Percentiles rank a stretch among this genome's conserved stretches.
Conservation (phyloP, 2,888 invertebrate genomes). For the Zygothrica quintamaculata region DNA sequence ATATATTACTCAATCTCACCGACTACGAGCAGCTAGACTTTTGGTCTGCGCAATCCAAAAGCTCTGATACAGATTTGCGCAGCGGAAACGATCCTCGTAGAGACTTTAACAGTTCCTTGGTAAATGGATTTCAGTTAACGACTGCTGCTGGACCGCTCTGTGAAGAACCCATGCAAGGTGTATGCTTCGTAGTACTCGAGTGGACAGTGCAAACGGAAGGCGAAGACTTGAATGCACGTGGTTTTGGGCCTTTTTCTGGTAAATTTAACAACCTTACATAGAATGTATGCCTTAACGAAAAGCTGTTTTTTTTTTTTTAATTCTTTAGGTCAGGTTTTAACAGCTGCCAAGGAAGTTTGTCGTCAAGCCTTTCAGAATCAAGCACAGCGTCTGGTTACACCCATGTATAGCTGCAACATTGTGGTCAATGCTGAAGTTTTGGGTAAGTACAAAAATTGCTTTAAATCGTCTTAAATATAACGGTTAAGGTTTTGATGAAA, state of each 20-base stretch:
- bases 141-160: constrained; percentile 96
- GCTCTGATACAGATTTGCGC: constrained; percentile 71
- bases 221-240: constrained; percentile 82
- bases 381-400: constrained; percentile 95
- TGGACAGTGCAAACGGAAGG: constrained; percentile 88
- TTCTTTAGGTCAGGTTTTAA: constrained; percentile 92
- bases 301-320: too few species aligned
- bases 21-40: constrained; percentile 87
- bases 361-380: constrained; percentile 94
- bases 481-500: not conserved
- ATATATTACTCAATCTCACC: constrained; percentile 93
- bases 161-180: constrained; percentile 98
- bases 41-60: constrained; percentile 83
- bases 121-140: constrained; percentile 94
- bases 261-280: not conserved
- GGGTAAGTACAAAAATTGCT: constrained; percentile 87
- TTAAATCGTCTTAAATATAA: not conserved
- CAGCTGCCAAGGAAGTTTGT: constrained; percentile 95
- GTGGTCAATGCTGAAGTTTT: constrained; percentile 94
- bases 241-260: constrained; percentile 86
- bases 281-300: too few species aligned
- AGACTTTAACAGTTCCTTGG: constrained; percentile 90
- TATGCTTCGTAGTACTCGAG: constrained; percentile 94
- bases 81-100: constrained; percentile 85
- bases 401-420: constrained; percentile 95